phyloP scores from a whole-genome alignment of 2,888 invertebrate genomes.

The Apotomis capreana region DNA sequence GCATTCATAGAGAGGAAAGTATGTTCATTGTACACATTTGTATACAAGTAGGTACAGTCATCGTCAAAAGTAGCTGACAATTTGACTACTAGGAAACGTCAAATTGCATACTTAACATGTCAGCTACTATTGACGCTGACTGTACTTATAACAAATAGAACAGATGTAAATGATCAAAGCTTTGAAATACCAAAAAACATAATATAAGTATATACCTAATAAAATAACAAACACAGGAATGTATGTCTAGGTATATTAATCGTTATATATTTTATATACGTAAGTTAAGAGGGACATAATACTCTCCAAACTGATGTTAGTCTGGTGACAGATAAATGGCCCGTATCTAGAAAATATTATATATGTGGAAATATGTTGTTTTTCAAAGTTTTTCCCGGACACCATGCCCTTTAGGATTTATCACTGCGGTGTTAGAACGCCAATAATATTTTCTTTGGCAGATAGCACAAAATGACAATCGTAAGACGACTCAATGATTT shows the following conservation, averaged over 20 bases:
- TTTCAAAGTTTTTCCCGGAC: constrained; percentile 29
- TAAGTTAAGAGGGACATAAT: not conserved
- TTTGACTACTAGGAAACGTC: no score
- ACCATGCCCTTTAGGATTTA: constrained; percentile 63
- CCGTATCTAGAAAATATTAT: not conserved
- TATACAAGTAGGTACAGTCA: no score
- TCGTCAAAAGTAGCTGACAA: no score
- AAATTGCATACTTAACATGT: no score
- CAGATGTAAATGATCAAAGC: not conserved
- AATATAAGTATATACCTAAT: no score
- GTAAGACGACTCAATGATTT: constrained; percentile 53
- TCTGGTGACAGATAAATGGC: not conserved
- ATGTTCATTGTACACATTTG: no score
- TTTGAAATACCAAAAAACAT: not conserved
- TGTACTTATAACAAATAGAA: no score
- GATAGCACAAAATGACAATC: constrained; percentile 63
- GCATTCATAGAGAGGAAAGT: no score
- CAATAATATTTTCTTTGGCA: constrained; percentile 72
- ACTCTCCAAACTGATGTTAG: not conserved
- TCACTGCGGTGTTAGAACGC: constrained; percentile 67
- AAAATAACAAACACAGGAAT: not conserved
- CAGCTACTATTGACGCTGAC: no score
- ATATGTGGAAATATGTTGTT: no score
- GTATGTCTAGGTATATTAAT: not conserved
- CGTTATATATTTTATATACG: not conserved